Conservation (phyloP, 1,140 invertebrate genomes). For the Drosophila simulans region DNA sequence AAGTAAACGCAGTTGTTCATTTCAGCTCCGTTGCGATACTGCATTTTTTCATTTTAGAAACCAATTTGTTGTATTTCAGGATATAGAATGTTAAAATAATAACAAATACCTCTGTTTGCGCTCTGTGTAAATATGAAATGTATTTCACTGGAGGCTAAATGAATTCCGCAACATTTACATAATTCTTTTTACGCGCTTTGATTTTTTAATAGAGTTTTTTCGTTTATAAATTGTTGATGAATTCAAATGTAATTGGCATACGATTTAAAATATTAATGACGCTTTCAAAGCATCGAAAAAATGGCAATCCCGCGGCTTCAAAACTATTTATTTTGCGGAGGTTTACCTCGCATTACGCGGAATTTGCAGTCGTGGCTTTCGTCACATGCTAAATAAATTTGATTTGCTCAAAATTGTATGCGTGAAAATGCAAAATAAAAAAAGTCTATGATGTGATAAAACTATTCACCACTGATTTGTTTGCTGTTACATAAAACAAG, state of each 20-base stretch:
- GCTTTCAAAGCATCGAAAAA: constrained; percentile 25
- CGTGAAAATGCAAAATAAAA: constrained; percentile 12
- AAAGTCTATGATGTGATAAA: constrained; percentile 22
- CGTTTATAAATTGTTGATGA: constrained; percentile 39
- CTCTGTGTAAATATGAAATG: not conserved
- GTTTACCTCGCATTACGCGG: constrained; percentile 5
- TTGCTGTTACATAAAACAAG: constrained; percentile 31
- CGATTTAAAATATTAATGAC: constrained; percentile 71
- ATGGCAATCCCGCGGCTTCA: not conserved
- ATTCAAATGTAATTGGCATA: constrained; percentile 64
- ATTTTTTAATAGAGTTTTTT: constrained; percentile 17
- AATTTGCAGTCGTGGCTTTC: constrained; percentile 4
- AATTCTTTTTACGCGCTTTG: constrained; percentile 11
- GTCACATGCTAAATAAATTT: constrained; percentile 59
- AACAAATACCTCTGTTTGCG: not conserved
- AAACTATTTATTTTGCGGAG: constrained; percentile 18
- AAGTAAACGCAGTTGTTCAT: not conserved
- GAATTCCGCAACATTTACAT: constrained; percentile 10
- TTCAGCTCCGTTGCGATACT: not conserved
- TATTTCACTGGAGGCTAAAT: not conserved
- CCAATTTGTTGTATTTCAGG: no score
- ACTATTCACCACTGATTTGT: constrained; percentile 45
- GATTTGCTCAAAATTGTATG: constrained; percentile 63
- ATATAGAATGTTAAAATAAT: no score
- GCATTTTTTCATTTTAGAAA: not conserved